phyloP scores from a whole-genome alignment of 2,113 vertebrate genomes.

The Phaethon lepturus region DNA sequence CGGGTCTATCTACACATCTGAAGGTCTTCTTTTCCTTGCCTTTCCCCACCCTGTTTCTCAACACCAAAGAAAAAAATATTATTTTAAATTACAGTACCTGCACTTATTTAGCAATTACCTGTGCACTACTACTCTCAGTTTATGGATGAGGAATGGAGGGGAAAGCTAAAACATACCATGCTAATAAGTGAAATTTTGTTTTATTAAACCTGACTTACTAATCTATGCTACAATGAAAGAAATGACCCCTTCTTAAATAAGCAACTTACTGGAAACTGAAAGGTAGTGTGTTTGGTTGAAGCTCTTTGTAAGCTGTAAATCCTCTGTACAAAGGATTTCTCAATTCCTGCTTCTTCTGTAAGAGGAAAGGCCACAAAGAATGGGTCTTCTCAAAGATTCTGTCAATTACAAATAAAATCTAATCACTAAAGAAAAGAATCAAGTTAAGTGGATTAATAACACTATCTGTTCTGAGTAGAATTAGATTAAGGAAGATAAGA shows the following conservation, averaged over 20 bases:
- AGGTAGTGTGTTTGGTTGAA: constrained; percentile 80
- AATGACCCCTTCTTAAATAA: neutral
- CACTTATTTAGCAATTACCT: neutral
- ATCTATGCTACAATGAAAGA: neutral
- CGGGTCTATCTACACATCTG: neutral
- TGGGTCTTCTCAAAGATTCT: constrained; percentile 84
- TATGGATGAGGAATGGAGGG: neutral
- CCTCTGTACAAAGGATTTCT: constrained; percentile 82
- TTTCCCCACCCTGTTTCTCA: neutral
- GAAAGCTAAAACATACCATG: neutral
- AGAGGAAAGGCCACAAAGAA: constrained; percentile 84
- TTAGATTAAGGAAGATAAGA: neutral
- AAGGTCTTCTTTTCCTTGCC: neutral
- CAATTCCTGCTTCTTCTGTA: constrained; percentile 78
- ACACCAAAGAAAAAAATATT: neutral
- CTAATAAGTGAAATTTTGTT: neutral
- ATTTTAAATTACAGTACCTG: neutral
- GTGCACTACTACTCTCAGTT: neutral
- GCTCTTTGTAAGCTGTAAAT: constrained; percentile 68
- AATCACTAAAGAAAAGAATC: neutral
- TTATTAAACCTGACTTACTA: neutral
- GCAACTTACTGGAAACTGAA: constrained; percentile 84
- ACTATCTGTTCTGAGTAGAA: neutral
- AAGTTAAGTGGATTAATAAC: neutral
- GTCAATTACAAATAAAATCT: constrained; percentile 39